Evolutionary conservation across 2,797 vertebrate genomes (phyloP), one percentile per base, ranked within the genome.

Genomic region (Xiphorhynchus erythropygius): DNA sequence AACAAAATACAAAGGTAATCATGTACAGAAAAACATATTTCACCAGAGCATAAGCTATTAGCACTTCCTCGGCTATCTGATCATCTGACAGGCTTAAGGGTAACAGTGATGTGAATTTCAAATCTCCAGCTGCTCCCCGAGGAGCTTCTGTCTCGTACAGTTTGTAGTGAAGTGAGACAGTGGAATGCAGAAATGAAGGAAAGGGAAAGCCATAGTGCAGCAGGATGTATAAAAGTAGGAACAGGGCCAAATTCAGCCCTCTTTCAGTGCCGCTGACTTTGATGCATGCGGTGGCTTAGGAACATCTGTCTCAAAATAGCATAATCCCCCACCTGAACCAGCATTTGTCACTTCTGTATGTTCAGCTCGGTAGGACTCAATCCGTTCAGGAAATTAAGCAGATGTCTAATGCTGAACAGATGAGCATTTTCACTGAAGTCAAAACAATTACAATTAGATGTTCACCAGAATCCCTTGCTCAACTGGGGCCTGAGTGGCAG

Each of bases 1-100:
- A 97, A 85, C 95, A 97, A 97, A 98, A 97, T 97, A 97, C 94
- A 97, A 98, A 97, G 95, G 96, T 95, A 97, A 97, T 97, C 97
- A 96, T 97, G 90, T 96, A 97, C 95, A 95, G 94, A 96, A 97
- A 98, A 97, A 96, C 94, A 94, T 96, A 97, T 98, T 98, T 97
- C 94, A 97, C 92, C 91, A 97, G 93, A 97, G 97, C 92, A 95
- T 95, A 96, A 97, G 95, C 97, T 97, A 97, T 97, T 97, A 97
- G 96, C 95, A 95, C 94, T 97, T 97, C 92, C 94, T 96, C 89
- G 35, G 94, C 94, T 96, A 97, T 97, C 97, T 96, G 96, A 97
- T 97, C 94, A 97, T 97, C 97, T 98, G 97, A 97, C 97, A 97
- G 96, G 93, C 93, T 97, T 97, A 96, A 91, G 89, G 91, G 96